These are phyloP conservation scores for Gonioctena quinquepunctata DNA, from an alignment of 1,140 invertebrate genomes.

Conservation along the genomic window DNA sequence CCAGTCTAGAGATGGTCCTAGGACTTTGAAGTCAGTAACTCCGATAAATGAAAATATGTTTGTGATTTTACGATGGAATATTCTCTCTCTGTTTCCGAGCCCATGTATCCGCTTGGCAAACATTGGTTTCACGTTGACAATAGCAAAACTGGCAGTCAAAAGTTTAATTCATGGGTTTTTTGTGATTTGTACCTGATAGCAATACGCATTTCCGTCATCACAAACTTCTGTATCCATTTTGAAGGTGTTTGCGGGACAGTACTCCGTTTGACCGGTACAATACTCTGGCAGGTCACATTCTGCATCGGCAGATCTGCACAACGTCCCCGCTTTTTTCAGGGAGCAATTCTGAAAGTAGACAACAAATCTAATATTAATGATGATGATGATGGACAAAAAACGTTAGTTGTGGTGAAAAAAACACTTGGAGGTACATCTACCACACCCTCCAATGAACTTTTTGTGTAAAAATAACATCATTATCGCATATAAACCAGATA, in stretches of 20 bases:
- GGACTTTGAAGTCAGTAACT: no score
- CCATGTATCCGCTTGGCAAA: no score
- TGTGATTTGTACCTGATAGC: no score
- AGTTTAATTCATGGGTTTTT: no score
- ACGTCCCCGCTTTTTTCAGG: constrained; percentile 73
- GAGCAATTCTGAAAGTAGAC: constrained; percentile 66
- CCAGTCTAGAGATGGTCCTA: no score
- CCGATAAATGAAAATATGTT: no score
- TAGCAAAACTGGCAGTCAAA: no score
- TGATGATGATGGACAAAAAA: background rate
- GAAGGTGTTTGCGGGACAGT: constrained; percentile 90
- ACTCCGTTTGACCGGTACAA: constrained; percentile 91
- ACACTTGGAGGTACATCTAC: background rate
- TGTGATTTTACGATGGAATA: no score
- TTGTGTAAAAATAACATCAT: no score
- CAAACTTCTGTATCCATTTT: constrained; percentile 88
- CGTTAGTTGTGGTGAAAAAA: background rate
- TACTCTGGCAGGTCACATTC: constrained; percentile 96
- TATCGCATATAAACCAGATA: no score
- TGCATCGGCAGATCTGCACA: constrained; percentile 78
- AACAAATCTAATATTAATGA: background rate
- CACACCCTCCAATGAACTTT: background rate
- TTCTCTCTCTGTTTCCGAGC: no score
- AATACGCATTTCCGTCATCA: constrained; percentile 79
- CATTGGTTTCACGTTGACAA: no score